phyloP scores from a whole-genome alignment of 1,140 invertebrate species.

The Drosophila chauvacae region DNA sequence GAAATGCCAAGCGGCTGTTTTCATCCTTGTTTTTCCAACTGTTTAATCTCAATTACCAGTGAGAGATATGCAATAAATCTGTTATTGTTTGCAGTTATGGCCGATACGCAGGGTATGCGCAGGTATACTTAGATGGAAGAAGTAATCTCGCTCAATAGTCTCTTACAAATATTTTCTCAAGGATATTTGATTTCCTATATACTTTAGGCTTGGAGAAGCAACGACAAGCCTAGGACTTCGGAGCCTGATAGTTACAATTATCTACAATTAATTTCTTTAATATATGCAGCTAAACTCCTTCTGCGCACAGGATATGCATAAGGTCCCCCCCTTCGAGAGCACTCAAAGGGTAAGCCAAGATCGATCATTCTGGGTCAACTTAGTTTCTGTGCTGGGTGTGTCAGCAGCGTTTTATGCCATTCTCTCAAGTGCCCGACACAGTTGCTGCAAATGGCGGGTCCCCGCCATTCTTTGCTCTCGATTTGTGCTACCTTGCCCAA shows the following conservation, averaged over 20 bases:
- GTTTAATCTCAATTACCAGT: slow-evolving; percentile 82
- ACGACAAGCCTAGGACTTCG: too few species aligned
- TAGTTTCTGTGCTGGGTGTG: slow-evolving; percentile 29
- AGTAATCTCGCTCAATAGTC: too few species aligned
- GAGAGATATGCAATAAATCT: slow-evolving; percentile 80
- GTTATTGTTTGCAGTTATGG: slow-evolving; percentile 72
- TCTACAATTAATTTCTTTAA: not conserved
- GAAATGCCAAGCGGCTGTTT: slow-evolving; percentile 74
- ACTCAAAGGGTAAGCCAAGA: slow-evolving; percentile 9
- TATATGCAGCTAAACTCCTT: not conserved
- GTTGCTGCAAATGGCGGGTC: slow-evolving; percentile 71
- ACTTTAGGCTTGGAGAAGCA: accelerated
- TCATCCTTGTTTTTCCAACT: slow-evolving; percentile 65
- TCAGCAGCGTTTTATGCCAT: slow-evolving; percentile 63
- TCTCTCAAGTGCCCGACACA: slow-evolving; percentile 71
- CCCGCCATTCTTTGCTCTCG: slow-evolving; percentile 39
- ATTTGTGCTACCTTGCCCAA: slow-evolving; percentile 45
- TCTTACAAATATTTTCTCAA: not conserved
- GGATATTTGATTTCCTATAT: not conserved
- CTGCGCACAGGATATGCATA: accelerated
- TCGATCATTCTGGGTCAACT: slow-evolving; percentile 19
- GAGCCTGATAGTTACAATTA: not conserved
- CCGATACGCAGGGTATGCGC: slow-evolving; percentile 28
- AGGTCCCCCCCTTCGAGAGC: too few species aligned
- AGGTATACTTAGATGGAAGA: slow-evolving; percentile 1